These are phyloP conservation scores for Campylomormyrus tamandua DNA, from an alignment of 2,113 vertebrate species.

Conservation along the genomic window DNA sequence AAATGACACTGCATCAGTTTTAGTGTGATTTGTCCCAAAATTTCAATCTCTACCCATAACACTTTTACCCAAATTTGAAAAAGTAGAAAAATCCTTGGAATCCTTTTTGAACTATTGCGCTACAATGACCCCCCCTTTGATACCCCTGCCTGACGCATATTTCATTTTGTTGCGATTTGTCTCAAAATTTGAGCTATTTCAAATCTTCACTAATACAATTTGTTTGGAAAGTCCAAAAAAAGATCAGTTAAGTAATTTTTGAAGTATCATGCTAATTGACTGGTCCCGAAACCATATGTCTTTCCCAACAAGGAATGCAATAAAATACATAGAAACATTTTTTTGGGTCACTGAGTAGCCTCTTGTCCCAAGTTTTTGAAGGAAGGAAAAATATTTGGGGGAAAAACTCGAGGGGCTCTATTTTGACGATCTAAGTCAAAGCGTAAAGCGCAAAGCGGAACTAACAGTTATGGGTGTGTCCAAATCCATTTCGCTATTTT, in stretches of 20 bases:
- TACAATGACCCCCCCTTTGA: background rate
- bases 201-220: background rate
- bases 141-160: background rate
- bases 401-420: background rate
- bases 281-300: background rate
- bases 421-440: no score
- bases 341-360: background rate
- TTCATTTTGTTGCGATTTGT: background rate
- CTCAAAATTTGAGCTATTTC: background rate
- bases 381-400: background rate
- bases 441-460: no score
- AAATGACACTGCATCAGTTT: background rate
- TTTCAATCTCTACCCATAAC: background rate
- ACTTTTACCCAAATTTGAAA: background rate
- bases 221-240: background rate
- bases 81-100: background rate
- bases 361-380: background rate
- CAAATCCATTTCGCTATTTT: no score
- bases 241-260: background rate
- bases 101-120: background rate
- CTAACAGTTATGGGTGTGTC: no score
- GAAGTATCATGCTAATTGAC: background rate
- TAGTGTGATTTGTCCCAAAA: background rate
- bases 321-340: background rate
- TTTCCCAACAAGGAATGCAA: background rate